These are phyloP conservation scores for Ormyrus pomaceus DNA, from an alignment of 2,888 invertebrate species.

Conservation along the genomic window DNA sequence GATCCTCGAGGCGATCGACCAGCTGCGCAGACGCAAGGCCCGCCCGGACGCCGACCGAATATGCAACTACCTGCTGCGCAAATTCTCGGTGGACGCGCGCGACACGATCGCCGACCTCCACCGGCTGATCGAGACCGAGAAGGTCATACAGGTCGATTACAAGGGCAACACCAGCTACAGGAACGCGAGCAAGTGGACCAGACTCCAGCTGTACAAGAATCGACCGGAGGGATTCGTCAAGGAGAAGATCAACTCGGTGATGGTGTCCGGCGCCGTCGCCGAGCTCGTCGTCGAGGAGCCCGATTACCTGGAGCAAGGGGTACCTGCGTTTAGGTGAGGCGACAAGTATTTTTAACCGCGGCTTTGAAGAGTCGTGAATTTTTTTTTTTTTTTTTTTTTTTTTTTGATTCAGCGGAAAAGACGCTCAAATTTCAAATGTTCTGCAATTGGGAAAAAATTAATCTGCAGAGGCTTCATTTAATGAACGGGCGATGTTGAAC, in stretches of 20 bases:
- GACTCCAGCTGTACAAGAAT: slow-evolving; percentile 73
- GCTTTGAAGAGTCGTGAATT: background rate
- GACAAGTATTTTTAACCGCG: slow-evolving; percentile 55
- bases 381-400: background rate
- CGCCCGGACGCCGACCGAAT: slow-evolving; percentile 90
- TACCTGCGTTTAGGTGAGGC: slow-evolving; percentile 82
- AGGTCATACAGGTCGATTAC: slow-evolving; percentile 89
- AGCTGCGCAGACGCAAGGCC: slow-evolving; percentile 88
- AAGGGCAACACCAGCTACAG: slow-evolving; percentile 91
- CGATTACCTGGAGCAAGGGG: slow-evolving; percentile 84
- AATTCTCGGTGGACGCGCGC: slow-evolving; percentile 83
- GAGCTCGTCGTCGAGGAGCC: slow-evolving; percentile 85
- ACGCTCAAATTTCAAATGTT: background rate
- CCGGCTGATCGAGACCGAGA: slow-evolving; percentile 84
- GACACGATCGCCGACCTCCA: slow-evolving; percentile 85
- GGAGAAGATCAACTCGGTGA: slow-evolving; percentile 73
- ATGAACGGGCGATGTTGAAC: no score
- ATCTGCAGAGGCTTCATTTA: no score
- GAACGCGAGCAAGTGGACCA: slow-evolving; percentile 85
- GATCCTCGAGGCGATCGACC: slow-evolving; percentile 90
- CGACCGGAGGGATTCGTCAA: slow-evolving; percentile 77
- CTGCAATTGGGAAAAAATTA: no score
- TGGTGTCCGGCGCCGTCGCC: slow-evolving; percentile 83
- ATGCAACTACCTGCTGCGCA: slow-evolving; percentile 87
- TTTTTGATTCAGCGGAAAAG: background rate